A percentile compares a stretch with the other conserved stretches of the same genome.
Evolutionary conservation across 2,113 vertebrate genomes (phyloP).

Genomic region (Tachysurus vachellii): DNA sequence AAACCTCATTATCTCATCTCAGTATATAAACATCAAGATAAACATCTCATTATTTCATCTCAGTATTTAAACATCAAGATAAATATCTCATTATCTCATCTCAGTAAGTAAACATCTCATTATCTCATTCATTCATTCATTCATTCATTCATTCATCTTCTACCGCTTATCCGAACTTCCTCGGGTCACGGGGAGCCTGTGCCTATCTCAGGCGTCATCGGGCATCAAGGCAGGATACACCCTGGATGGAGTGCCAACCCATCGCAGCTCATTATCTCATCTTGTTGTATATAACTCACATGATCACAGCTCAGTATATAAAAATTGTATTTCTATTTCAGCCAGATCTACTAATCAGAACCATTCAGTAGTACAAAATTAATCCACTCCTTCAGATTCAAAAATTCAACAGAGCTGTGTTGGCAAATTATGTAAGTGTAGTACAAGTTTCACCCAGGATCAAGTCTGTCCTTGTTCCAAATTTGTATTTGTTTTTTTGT

Average conservation of each 20-base stretch:
- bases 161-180: too few relatives aligned
- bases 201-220: too few relatives aligned
- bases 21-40: too few relatives aligned
- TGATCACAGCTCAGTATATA: neutral
- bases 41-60: too few relatives aligned
- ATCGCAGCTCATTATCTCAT: too few relatives aligned
- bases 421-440: neutral
- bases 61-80: neutral
- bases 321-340: neutral
- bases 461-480: neutral
- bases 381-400: neutral
- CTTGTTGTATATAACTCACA: neutral
- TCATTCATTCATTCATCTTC: too few relatives aligned
- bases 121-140: too few relatives aligned
- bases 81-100: neutral
- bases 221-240: too few relatives aligned
- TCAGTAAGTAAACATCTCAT: neutral
- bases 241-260: too few relatives aligned
- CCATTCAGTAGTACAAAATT: neutral
- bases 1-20: too few relatives aligned
- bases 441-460: neutral
- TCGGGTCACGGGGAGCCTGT: too few relatives aligned
- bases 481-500: neutral
- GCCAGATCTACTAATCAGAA: neutral
- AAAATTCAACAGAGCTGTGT: neutral